These are phyloP conservation scores for Vanessa atalanta DNA, from an alignment of 1,140 invertebrate genomes.

Conservation along the genomic window DNA sequence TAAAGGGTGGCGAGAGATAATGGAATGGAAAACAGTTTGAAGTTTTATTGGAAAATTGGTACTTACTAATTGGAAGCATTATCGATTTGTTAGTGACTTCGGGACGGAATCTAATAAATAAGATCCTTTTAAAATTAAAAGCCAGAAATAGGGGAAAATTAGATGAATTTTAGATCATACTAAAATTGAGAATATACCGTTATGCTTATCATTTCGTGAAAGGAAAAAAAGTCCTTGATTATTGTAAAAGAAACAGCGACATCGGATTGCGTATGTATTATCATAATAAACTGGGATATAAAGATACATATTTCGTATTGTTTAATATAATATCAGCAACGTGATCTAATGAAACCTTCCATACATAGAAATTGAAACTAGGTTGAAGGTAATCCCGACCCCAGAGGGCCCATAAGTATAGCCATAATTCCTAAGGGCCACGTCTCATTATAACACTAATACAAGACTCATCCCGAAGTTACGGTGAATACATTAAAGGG, in stretches of 20 bases:
- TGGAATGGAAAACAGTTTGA: constrained; percentile 81
- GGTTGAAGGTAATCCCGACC: constrained; percentile 67
- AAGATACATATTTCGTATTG: constrained; percentile 17
- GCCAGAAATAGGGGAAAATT: neutral
- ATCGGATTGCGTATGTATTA: neutral
- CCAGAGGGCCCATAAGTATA: constrained; percentile 69
- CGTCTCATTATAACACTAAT: constrained; percentile 81
- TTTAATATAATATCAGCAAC: constrained; percentile 53
- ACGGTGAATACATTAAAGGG: constrained; percentile 80
- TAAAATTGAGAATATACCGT: neutral
- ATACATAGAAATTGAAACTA: constrained; percentile 75
- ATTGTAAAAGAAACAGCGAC: neutral
- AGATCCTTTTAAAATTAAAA: constrained; percentile 19
- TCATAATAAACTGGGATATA: neutral
- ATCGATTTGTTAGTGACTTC: constrained; percentile 71
- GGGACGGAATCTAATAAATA: constrained; percentile 52
- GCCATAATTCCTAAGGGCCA: constrained; percentile 79
- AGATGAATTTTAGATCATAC: neutral
- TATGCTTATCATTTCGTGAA: neutral
- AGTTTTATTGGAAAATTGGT: constrained; percentile 81
- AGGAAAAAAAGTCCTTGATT: neutral
- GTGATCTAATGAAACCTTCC: constrained; percentile 54
- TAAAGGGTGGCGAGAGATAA: constrained; percentile 80
- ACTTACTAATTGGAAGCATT: constrained; percentile 78
- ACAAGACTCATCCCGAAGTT: constrained; percentile 80